Evolutionary conservation across 1,140 invertebrate genomes (phyloP), one percentile per base, ranked within the genome.

Genomic region (Anastatus disparis): DNA sequence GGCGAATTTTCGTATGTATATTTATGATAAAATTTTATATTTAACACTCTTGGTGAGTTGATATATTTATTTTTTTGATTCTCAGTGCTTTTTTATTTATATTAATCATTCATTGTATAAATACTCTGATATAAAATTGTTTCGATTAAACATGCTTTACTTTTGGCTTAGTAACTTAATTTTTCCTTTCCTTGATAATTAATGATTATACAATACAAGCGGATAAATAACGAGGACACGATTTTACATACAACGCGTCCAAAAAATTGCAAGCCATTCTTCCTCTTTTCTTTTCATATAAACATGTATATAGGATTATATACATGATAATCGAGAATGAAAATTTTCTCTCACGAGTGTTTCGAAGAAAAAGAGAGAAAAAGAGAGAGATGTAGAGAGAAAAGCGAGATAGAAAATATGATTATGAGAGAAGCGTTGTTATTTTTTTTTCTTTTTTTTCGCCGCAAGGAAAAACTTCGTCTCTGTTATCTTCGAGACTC

Each of bases 151-250:
- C 27, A 68, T n/a, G n/a, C n/a, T n/a, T n/a, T n/a, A n/a, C n/a
- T n/a, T 56, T 68, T 68, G 44, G 64, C 40, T 42, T 55, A 29
- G 50, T 55, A 38, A n/a, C 31, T 66, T 67, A 56, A 29, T 40
- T 35, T 26, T 42, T 26, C 40, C 24, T 61, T 46, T 44, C 24
- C 7, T 29, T 38, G 58, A 61, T 42, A 59, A 26, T n/a, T n/a
- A n/a, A n/a, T n/a, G n/a, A n/a, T n/a, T n/a, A 26, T 35, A 38
- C 40, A 31, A 62, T 50, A 63, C 15, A 31, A 22, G 2, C 15
- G 40, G 27, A 29, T 27, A 9, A 55, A 55, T n/a, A 55, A 27
- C 12, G 55, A 65, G 63, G 35, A 55, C 24, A 27, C 26, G n/a
- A 26, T 29, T 65, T 52, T 24, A 64, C 62, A 64, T 40, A 65